phyloP scores from a whole-genome alignment of 2,113 vertebrate genomes.

The Rhabdornis inornatus region DNA sequence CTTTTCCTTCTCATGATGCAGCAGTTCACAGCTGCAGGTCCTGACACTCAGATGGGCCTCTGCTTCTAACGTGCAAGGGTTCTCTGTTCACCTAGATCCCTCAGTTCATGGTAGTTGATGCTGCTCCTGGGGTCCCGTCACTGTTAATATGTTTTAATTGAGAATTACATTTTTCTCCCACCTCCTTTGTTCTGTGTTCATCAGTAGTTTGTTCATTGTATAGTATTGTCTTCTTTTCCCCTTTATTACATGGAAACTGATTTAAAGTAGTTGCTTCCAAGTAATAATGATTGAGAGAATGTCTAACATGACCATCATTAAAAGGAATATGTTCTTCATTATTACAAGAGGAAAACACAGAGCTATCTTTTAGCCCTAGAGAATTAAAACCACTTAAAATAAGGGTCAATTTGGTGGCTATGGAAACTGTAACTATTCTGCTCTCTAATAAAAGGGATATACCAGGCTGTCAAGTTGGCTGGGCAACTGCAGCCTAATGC shows the following conservation, averaged over 20 bases:
- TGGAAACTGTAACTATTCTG: conserved; percentile 29
- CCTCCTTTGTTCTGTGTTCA: background rate
- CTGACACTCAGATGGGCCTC: rapidly evolving
- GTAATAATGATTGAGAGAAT: background rate
- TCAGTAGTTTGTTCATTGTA: background rate
- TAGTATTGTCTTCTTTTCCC: background rate
- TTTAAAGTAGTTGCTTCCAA: background rate
- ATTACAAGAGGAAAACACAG: background rate
- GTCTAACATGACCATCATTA: background rate
- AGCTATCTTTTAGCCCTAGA: background rate
- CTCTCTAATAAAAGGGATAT: background rate
- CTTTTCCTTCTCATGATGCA: background rate
- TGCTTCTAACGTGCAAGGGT: background rate
- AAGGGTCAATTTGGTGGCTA: conserved; percentile 25
- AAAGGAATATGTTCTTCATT: conserved; percentile 1
- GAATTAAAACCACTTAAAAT: conserved; percentile 21
- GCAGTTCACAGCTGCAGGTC: background rate
- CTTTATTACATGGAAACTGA: background rate
- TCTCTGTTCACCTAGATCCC: background rate
- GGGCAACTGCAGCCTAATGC: background rate
- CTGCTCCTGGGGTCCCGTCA: background rate
- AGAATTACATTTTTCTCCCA: background rate
- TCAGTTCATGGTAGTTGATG: background rate
- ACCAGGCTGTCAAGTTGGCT: background rate
- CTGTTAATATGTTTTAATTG: background rate